Conservation (phyloP, 1,140 invertebrate genomes). For the Saccostrea glomerata region DNA sequence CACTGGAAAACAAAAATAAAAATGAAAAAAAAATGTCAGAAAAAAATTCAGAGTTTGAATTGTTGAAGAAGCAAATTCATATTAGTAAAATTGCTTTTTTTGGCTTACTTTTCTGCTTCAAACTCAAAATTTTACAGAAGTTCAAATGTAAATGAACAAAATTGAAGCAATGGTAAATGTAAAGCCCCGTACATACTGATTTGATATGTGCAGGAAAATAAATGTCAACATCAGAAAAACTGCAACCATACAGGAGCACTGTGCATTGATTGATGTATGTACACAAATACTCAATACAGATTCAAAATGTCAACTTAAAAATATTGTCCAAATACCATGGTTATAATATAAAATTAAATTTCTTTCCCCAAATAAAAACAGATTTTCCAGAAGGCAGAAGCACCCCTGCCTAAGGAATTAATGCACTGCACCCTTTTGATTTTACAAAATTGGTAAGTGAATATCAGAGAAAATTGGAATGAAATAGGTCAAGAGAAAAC, state of each 20-base stretch:
- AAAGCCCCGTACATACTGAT: background rate
- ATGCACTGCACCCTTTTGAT: conserved; percentile 28
- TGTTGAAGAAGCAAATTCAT: background rate
- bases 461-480: no score
- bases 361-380: no score
- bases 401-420: background rate
- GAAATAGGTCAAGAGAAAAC: no score
- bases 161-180: background rate
- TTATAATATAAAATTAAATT: no score
- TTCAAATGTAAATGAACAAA: background rate
- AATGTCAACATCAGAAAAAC: background rate
- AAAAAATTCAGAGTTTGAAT: background rate
- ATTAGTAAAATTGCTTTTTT: background rate
- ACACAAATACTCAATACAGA: background rate
- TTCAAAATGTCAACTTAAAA: background rate
- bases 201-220: background rate
- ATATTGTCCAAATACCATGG: background rate
- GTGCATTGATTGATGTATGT: background rate
- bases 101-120: background rate
- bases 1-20: background rate
- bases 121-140: background rate
- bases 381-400: background rate
- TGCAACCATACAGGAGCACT: background rate
- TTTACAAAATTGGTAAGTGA: background rate
- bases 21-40: background rate